phyloP scores from a whole-genome alignment of 2,888 invertebrate genomes.

The Chaitophorus viminalis region DNA sequence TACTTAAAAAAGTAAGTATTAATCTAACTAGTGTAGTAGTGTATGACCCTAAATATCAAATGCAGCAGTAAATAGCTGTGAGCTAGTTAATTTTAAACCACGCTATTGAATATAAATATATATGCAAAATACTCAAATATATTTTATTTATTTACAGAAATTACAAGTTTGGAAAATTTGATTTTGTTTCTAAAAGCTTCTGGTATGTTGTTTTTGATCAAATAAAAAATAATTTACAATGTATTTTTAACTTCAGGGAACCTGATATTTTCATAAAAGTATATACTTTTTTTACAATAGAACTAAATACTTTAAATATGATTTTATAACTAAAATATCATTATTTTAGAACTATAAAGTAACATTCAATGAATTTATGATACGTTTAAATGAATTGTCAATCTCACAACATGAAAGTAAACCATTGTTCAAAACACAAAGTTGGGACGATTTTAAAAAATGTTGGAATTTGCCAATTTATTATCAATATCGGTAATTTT shows the following conservation, averaged over 20 bases:
- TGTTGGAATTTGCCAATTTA: constrained; percentile 97
- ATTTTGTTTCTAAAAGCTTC: constrained; percentile 85
- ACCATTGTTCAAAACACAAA: constrained; percentile 37
- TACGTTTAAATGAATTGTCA: constrained; percentile 71
- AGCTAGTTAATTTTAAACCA: not conserved
- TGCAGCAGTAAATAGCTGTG: too few species aligned
- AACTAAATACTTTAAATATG: constrained; percentile 20
- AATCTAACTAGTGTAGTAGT: too few species aligned
- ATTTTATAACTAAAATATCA: not conserved
- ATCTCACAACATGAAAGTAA: constrained; percentile 75
- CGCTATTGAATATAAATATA: not conserved
- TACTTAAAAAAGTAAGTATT: too few species aligned
- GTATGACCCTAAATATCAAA: too few species aligned
- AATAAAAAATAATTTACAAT: constrained; percentile 81
- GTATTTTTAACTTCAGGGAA: constrained; percentile 92
- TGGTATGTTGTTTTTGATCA: constrained; percentile 88
- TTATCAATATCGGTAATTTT: constrained; percentile 80
- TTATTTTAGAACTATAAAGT: constrained; percentile 76
- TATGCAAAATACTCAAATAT: not conserved
- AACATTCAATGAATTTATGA: constrained; percentile 78
- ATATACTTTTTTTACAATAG: constrained; percentile 62
- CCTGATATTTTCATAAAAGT: constrained; percentile 84
- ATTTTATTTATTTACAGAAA: constrained; percentile 65
- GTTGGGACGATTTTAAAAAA: constrained; percentile 80
- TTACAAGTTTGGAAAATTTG: constrained; percentile 73